Evolutionary conservation across 1,140 invertebrate species (phyloP), one percentile per base, ranked within the genome.

Genomic region (Metaphire vulgaris): DNA sequence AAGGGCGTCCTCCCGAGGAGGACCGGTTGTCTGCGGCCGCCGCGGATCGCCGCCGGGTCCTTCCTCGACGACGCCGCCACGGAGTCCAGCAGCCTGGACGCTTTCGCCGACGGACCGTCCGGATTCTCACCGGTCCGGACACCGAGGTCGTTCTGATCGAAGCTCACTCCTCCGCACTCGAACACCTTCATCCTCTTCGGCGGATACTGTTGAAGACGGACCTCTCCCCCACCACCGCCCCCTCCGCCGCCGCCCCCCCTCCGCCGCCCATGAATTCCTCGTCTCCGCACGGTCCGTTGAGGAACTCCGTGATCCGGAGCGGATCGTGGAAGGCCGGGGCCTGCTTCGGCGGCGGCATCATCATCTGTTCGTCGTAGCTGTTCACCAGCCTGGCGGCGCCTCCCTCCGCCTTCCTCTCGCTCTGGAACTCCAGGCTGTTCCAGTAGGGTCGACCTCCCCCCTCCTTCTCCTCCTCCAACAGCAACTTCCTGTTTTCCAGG

Each of bases 351-450:
- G 31, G 28, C 29, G 28, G 32, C 0, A 73, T 34, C 6, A 31
- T 73, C n/a, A 31, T 16, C 32, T 64, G 32, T 21, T 73, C 26
- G 32, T 73, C 33, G 21, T 29, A 14, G 12, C 16, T 73, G 6
- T 31, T 21, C 30, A 28, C 67, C 30, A 31, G 28, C 28, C 67
- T 69, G 6, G 67, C 26, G 6, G 26, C 28, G 56, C 34, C 56
- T 34, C 34, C 72, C 34, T 73, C 28, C 41, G 12, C 56, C 32
- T 41, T 34, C 26, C 6, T 21, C 15, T 31, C 33, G 32, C n/a
- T 33, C n/a, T 34, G 28, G 12, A 73, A 29, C 34, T 73, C 72
- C 41, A 73, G 32, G 41, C 72, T 73, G 34, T 73, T 73, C 72
- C 72, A 73, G 26, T 64, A 34, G 2, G 32, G 32, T 26, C 33